Base-by-base conservation (phyloP, 2,113 vertebrate species). In the Ivindomyrus marchei region DNA sequence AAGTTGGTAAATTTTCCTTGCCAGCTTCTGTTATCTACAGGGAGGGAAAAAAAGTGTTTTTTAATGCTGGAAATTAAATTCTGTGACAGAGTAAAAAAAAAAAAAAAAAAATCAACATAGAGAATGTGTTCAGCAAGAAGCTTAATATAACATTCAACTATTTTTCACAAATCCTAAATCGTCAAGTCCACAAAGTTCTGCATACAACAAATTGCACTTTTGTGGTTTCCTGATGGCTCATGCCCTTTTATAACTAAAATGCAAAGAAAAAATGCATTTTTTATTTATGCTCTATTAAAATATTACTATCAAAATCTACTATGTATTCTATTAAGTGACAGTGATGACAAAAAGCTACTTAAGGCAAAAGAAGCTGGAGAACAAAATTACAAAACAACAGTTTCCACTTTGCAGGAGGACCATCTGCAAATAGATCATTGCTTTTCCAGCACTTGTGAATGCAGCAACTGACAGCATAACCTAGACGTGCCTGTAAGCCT, bases 1-100 rank as follows among this genome's bases (percentile, higher is more conserved):
- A 99, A 27, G 97, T 94, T 13, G 98, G 98, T 92, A 98, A 93
- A 47, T 94, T 94, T 56, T 97, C 96, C 94, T 97, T 98, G 91
- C 97, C 98, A 77, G 96, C 95, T 11, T 98, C 97, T 0, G 96
- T 97, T 15, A 99, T 95, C 98, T 99, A 91, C 6, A 9, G 56
- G 56, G 21, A 13, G 39, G 36, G 89, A 91, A 47, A 88, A 89
- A 89, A 93, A 93, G 10, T 90, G 89, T 89, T 88, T 2, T 31
- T 49, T 36, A 50, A 85, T 42, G 39, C 77, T 83, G 42, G 31
- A 77, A 77, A 77, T 77, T 15, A 15, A 39, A 19, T 77, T 77
- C 36, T 77, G 31, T 77, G 70, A 77, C 70, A 0, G 13, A 36
- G 70, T 15, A 5, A 36, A 31, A 45, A 84, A 45, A 1, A 31